These are phyloP conservation scores for Mareca penelope DNA, from an alignment of 2,797 vertebrate genomes.

Conservation along the genomic window DNA sequence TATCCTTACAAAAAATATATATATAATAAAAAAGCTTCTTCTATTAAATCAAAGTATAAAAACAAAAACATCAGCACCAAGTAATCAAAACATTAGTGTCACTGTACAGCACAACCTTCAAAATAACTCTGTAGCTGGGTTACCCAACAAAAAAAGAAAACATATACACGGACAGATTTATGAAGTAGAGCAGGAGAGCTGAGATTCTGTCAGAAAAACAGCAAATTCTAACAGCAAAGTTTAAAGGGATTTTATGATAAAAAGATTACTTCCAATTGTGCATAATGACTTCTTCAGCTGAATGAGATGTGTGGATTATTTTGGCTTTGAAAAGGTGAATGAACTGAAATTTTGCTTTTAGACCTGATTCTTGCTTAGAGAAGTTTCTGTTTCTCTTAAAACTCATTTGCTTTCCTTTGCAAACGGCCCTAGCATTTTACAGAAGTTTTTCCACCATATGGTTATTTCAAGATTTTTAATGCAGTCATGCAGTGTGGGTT, in stretches of 20 bases:
- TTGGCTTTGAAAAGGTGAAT: neutral
- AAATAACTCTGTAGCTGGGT: neutral
- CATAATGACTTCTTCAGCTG: fast-evolving
- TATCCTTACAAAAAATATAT: neutral
- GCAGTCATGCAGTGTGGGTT: neutral
- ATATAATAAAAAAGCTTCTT: neutral
- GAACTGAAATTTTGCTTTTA: conserved; percentile 32
- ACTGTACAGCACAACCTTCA: conserved; percentile 23
- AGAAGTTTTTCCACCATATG: neutral
- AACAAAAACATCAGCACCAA: neutral
- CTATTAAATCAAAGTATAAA: neutral
- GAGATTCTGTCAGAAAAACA: neutral
- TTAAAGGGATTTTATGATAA: neutral
- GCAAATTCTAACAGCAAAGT: neutral
- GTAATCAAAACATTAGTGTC: conserved; percentile 18
- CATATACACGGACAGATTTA: neutral
- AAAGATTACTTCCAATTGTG: neutral
- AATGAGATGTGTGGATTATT: neutral
- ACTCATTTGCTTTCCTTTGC: neutral
- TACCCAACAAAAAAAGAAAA: neutral
- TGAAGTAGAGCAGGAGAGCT: neutral
- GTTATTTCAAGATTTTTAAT: neutral
- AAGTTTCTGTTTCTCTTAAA: neutral
- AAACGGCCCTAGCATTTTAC: neutral
- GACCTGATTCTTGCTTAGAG: neutral